Base-by-base conservation (phyloP, 2,797 vertebrate genomes). In the Discoglossus pictus region DNA sequence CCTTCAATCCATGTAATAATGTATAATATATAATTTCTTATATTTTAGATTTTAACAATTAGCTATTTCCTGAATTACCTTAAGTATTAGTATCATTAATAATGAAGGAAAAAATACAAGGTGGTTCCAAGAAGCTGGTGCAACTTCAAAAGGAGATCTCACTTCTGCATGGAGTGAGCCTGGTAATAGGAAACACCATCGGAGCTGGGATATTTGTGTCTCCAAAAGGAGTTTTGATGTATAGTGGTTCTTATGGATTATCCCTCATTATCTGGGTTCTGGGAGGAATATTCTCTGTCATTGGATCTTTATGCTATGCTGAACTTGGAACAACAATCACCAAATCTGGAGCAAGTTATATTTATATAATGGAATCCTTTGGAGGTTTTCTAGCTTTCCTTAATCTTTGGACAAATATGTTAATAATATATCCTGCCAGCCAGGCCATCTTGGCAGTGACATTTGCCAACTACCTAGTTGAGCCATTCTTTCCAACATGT, bases 401-500 rank as follows among this genome's bases (percentile, higher is more conserved):
- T 50, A 58, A 66, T 35, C 34, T 66, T 2, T 66, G 64, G 64
- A 58, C 43, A 16, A 59, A 50, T 44, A 59, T 59, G 64, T 15
- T 67, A 40, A 67, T 67, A 34, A 60, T 67, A 17, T 60, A 51
- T 60, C 65, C 65, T 18, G 65, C 65, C 24, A 67, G 65, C 60
- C 54, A 67, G 23, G 65, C 65, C 24, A 67, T 67, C 24, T 56
- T 67, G 4, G 54, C 65, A 16, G 65, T 67, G 24, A 67, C 65
- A 59, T 67, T 60, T 52, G 25, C 65, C 23, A 56, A 67, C 21
- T 67, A 67, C 39, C 21, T 67, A 10, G 84, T 92, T 44, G 87
- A 93, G 68, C 90, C 91, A 1, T 91, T 92, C 76, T 93, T 88
- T 71, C 80, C 83, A 11, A 83, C 80, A 44, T 93, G 91, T 35